Conservation (phyloP, 23 tunicate genomes). For the Clavelina lepadiformis region DNA sequence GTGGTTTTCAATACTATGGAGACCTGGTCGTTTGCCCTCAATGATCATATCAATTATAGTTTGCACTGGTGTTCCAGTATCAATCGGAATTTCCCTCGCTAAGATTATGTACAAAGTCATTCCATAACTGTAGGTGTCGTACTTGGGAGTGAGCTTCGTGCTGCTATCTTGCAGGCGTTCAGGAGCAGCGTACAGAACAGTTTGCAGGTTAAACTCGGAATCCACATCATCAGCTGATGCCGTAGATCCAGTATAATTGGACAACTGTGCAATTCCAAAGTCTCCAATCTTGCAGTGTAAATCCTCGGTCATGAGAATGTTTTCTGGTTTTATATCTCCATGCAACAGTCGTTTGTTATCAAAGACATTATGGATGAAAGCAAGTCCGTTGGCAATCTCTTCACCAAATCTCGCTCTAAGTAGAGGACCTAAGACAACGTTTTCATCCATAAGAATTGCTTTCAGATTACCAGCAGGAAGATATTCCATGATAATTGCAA, state of each 20-base stretch:
- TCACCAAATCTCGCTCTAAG: constrained; percentile 1
- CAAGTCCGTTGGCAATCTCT: constrained; percentile 11
- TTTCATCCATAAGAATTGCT: neutral
- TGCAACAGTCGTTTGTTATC: neutral
- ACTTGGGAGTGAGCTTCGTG: neutral
- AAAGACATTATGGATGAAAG: neutral
- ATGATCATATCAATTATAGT: neutral
- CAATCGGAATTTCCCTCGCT: neutral
- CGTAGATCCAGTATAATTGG: constrained; percentile 3
- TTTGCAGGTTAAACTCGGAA: neutral
- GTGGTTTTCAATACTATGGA: neutral
- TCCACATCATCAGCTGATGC: neutral
- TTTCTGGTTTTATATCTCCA: constrained; percentile 22
- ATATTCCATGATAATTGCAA: constrained; percentile 24
- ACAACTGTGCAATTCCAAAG: constrained; percentile 5
- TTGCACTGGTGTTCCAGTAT: neutral
- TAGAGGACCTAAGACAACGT: neutral
- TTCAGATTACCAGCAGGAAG: constrained; percentile 1
- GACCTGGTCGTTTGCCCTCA: neutral
- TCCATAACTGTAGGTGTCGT: constrained; percentile 10
- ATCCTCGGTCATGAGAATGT: constrained; percentile 4
- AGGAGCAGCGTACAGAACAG: constrained; percentile 10
- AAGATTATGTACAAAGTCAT: constrained; percentile 1
- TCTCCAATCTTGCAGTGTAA: constrained; percentile 18
- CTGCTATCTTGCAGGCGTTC: constrained; percentile 6